These are phyloP conservation scores for Oncorhynchus keta DNA, from an alignment of 2,113 vertebrate species.

Conservation along the genomic window DNA sequence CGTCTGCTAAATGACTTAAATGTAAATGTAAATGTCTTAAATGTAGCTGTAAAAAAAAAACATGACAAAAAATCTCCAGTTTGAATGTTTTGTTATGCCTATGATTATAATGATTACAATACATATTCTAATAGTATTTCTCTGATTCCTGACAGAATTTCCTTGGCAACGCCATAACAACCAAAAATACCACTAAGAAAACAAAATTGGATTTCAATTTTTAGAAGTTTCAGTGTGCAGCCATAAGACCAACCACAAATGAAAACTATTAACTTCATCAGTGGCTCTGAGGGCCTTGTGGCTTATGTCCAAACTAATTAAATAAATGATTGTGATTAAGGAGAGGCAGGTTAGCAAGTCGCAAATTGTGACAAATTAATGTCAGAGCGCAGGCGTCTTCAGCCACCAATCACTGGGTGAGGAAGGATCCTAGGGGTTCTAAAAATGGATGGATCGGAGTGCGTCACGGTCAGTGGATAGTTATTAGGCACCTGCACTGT, in stretches of 20 bases:
- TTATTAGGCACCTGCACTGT: constrained; percentile 78
- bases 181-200: constrained; percentile 8
- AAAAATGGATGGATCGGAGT: constrained; percentile 47
- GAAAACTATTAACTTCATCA: constrained; percentile 16
- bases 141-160: constrained; percentile 1
- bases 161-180: constrained; percentile 29
- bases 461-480: constrained; percentile 43
- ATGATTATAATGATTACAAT: no score
- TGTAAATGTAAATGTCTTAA: no score
- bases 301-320: constrained; percentile 73
- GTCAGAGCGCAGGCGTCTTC: constrained; percentile 47
- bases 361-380: constrained; percentile 57
- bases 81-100: no score
- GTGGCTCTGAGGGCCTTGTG: constrained; percentile 40
- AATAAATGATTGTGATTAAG: constrained; percentile 72
- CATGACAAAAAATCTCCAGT: no score
- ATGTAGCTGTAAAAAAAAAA: neutral
- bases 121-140: no score
- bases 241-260: neutral
- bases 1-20: no score
- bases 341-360: neutral
- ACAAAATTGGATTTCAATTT: neutral
- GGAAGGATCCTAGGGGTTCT: constrained; percentile 39
- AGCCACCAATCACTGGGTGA: constrained; percentile 33
- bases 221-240: neutral